Evolutionary conservation across 2,113 vertebrate species (phyloP).

Genomic region (Speoplatyrhinus poulsoni): DNA sequence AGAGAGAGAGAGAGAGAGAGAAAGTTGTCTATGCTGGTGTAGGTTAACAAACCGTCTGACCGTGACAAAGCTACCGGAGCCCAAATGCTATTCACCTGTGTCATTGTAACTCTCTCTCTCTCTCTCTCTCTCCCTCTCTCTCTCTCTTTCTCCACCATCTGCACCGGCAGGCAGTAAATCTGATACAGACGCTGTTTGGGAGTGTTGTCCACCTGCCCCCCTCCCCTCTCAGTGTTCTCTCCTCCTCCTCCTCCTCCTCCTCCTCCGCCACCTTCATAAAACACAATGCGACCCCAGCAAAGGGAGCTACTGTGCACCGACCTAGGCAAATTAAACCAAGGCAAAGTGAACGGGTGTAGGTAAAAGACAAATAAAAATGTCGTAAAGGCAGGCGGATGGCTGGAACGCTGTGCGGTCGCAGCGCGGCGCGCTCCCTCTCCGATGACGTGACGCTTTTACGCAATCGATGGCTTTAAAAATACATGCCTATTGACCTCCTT

Average conservation of each 20-base stretch:
- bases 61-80: constrained; percentile 43
- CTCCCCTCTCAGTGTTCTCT: not conserved
- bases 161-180: constrained; percentile 66
- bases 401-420: constrained; percentile 20
- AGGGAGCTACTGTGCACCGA: not conserved
- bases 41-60: constrained; percentile 59
- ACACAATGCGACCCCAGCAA: not conserved
- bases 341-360: constrained; percentile 23
- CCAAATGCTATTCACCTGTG: constrained; percentile 47
- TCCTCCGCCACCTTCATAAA: not conserved
- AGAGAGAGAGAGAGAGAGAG: not conserved
- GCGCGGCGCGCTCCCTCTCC: constrained; percentile 6
- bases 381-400: constrained; percentile 20
- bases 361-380: constrained; percentile 27
- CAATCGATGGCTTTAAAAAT: constrained; percentile 51
- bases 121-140: constrained; percentile 30
- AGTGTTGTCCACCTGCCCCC: constrained; percentile 51
- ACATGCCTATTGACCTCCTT: constrained; percentile 43
- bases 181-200: constrained; percentile 57
- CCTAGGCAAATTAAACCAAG: constrained; percentile 14
- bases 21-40: not conserved
- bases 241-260: not conserved
- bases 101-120: constrained; percentile 28
- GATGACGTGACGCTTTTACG: constrained; percentile 47
- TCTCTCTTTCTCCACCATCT: constrained; percentile 30